Evolutionary conservation across 2,888 invertebrate genomes (phyloP), one percentile per base, ranked within the genome.

Genomic region (Drosophila buzzatii): DNA sequence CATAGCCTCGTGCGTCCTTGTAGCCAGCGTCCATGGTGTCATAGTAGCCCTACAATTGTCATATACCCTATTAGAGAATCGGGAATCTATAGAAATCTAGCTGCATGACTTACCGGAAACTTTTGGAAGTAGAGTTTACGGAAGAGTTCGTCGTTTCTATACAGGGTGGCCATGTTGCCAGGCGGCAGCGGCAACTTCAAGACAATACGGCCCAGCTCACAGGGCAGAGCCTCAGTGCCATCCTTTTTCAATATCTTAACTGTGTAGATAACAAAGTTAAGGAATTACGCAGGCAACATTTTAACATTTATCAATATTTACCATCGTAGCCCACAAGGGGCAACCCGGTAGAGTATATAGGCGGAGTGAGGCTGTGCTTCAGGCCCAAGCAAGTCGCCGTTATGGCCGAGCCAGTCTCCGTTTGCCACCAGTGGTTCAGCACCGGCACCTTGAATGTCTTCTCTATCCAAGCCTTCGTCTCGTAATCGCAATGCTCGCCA

Each of bases 381-480:
- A 97, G 95, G 0, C 97, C 98, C 10, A 97, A 91, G 90, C 97
- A 97, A 0, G 96, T 95, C 0, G 97, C 96, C 0, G 98, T 97
- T 65, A 99, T 97, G 0, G 98, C 96, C 70, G 97, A 97, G 0
- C 98, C 98, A 0, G 97, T 97, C 93, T 99, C 99, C 2, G 99
- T 98, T 94, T 99, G 99, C 98, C 99, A 99, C 98, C 98, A 99
- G 92, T 99, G 97, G 92, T 99, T 98, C 60, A 98, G 92, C 4
- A 98, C 94, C 0, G 97, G 97, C 10, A 96, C 96, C 65, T 95
- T 94, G 88, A 97, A 96, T 9, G 94, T 94, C 67, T 94, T 94
- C 88, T 95, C 95, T 7, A 96, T 95, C 97, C 97, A 97, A 9
- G 93, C 89, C 94, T 97, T 96, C 0, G 98, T 98, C 90, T 98